These are phyloP conservation scores for Blastomussa wellsi DNA, from an alignment of 92 coral and sea anemone genomes.

Conservation along the genomic window DNA sequence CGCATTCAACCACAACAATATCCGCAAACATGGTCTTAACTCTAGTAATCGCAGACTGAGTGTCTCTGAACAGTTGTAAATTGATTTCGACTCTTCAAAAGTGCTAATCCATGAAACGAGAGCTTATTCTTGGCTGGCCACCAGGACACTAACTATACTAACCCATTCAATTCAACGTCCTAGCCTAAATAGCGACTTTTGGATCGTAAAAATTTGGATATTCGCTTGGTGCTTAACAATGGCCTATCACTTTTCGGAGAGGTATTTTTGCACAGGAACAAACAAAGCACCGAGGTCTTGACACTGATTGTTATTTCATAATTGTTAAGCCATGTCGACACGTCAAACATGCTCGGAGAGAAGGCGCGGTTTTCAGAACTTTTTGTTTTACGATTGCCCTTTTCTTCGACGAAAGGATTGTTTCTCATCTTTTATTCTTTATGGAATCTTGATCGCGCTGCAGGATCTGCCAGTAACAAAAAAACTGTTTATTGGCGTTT, in stretches of 20 bases:
- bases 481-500: neutral
- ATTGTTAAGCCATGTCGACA: neutral
- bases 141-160: conserved; percentile 7
- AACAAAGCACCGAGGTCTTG: conserved; percentile 39
- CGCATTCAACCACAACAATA: neutral
- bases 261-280: conserved; percentile 24
- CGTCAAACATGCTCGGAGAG: conserved; percentile 4
- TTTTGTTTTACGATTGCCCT: neutral
- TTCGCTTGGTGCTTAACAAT: conserved; percentile 20
- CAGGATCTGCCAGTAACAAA: neutral
- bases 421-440: neutral
- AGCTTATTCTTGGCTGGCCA: neutral
- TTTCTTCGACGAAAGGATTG: neutral
- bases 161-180: conserved; percentile 11
- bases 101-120: conserved; percentile 3
- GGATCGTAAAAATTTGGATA: conserved; percentile 4
- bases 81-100: neutral
- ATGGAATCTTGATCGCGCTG: neutral
- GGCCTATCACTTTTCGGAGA: conserved; percentile 16
- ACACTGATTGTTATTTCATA: conserved; percentile 29
- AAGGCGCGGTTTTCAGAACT: neutral
- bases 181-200: conserved; percentile 9
- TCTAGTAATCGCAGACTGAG: neutral
- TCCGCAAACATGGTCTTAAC: neutral
- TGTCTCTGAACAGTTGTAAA: neutral